Conservation (phyloP, 1,140 invertebrate genomes). For the Heliothis virescens region DNA sequence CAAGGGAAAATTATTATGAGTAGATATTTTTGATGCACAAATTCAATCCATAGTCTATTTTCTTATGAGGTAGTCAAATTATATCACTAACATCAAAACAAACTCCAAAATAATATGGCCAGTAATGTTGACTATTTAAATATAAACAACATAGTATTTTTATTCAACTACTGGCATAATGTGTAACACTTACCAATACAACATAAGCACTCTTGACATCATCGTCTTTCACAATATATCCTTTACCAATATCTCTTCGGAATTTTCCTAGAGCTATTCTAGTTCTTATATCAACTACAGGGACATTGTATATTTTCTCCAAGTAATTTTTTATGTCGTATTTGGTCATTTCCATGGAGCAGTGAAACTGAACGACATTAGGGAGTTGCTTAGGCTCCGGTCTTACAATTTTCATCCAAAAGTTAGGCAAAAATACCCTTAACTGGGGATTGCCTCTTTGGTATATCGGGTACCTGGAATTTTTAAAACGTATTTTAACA, state of each 20-base stretch:
- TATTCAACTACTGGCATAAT: background rate
- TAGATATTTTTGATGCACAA: background rate
- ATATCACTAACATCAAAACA: no score
- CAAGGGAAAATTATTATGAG: constrained; percentile 25
- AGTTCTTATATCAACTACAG: constrained; percentile 91
- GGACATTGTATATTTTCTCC: constrained; percentile 97
- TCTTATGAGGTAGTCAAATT: background rate
- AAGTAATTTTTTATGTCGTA: constrained; percentile 96
- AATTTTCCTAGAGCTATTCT: constrained; percentile 89
- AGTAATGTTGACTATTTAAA: no score
- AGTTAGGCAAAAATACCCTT: constrained; percentile 96
- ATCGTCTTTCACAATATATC: constrained; percentile 93
- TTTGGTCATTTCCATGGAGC: constrained; percentile 96
- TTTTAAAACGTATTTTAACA: background rate
- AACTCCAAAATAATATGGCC: no score
- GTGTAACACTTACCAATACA: constrained; percentile 89
- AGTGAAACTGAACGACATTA: constrained; percentile 94
- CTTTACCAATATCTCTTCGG: constrained; percentile 82
- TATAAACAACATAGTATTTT: no score
- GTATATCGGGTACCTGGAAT: constrained; percentile 93
- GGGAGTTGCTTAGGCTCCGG: constrained; percentile 88
- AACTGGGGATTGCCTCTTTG: constrained; percentile 96
- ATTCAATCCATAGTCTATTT: background rate
- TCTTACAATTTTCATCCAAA: constrained; percentile 96
- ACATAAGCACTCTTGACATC: constrained; percentile 94